Evolutionary conservation across 2,888 invertebrate genomes (phyloP).

Genomic region (Amiota mariae): DNA sequence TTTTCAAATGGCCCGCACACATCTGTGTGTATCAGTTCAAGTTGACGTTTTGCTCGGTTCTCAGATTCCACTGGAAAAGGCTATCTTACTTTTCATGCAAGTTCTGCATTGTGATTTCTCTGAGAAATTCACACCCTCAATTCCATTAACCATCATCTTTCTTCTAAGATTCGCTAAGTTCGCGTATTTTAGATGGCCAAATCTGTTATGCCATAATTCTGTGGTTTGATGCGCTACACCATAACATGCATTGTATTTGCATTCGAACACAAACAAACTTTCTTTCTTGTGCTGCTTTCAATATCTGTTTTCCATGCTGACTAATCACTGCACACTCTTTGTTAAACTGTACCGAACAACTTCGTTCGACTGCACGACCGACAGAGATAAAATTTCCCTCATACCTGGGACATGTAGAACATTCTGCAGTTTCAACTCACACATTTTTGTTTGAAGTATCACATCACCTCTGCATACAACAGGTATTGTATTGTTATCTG

Average conservation of each 20-base stretch:
- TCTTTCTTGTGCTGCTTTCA: slow-evolving; percentile 17
- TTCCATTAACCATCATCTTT: too few species aligned
- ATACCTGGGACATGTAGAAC: slow-evolving; percentile 31
- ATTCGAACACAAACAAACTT: slow-evolving; percentile 27
- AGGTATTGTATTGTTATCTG: neutral
- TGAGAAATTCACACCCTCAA: too few species aligned
- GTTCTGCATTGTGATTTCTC: too few species aligned
- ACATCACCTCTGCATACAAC: neutral
- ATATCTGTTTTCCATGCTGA: slow-evolving; percentile 7
- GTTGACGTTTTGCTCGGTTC: neutral
- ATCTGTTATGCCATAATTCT: too few species aligned
- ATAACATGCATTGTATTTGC: neutral
- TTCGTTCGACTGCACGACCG: slow-evolving; percentile 26
- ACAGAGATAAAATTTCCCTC: slow-evolving; percentile 35
- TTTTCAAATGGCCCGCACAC: neutral
- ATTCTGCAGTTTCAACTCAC: slow-evolving; percentile 28
- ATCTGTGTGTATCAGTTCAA: neutral
- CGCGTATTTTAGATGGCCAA: too few species aligned
- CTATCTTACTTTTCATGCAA: neutral
- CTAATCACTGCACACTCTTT: slow-evolving; percentile 20
- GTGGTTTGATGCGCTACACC: too few species aligned
- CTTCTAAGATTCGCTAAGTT: too few species aligned
- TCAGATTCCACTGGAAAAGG: neutral
- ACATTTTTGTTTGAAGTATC: neutral
- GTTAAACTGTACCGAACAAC: slow-evolving; percentile 24